These are phyloP conservation scores for Drosophila ananassae DNA, from an alignment of 1,140 invertebrate species.

Conservation along the genomic window DNA sequence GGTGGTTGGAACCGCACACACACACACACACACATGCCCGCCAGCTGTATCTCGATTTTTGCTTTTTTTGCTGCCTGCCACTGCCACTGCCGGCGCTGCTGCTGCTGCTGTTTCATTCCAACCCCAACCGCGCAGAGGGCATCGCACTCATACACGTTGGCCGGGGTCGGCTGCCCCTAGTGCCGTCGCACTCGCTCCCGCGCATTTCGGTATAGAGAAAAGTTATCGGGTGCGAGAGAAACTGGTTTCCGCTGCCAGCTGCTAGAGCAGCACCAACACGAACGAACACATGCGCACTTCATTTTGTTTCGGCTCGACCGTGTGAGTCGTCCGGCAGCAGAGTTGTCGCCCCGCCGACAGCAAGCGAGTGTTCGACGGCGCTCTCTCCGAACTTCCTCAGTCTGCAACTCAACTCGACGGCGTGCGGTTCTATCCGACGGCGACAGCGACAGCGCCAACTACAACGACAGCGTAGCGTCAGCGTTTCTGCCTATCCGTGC, in stretches of 20 bases:
- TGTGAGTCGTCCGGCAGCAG: constrained; percentile 36
- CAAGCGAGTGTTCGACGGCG: constrained; percentile 2
- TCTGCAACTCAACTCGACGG: constrained; percentile 59
- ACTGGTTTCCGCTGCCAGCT: constrained; percentile 52
- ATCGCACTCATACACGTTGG: constrained; percentile 37
- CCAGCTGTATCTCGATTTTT: constrained; percentile 68
- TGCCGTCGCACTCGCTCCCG: constrained; percentile 61
- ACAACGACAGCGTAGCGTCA: not conserved
- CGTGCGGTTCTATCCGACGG: constrained; percentile 44
- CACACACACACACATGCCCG: constrained; percentile 68
- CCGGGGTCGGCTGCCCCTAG: constrained; percentile 18
- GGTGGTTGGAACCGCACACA: constrained; percentile 68
- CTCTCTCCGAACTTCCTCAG: constrained; percentile 23
- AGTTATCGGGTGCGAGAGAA: constrained; percentile 53
- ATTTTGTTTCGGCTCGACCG: constrained; percentile 61
- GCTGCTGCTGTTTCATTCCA: constrained; percentile 74
- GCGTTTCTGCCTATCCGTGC: not conserved
- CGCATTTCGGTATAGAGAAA: constrained; percentile 73
- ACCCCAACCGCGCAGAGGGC: constrained; percentile 49
- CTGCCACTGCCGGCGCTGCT: constrained; percentile 11
- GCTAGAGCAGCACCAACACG: constrained; percentile 27
- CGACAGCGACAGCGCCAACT: not conserved
- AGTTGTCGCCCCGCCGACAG: constrained; percentile 55
- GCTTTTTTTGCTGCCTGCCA: constrained; percentile 32
- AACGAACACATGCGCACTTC: constrained; percentile 69